Conservation (phyloP, 2,888 invertebrate species). For the Icerya purchasi region DNA sequence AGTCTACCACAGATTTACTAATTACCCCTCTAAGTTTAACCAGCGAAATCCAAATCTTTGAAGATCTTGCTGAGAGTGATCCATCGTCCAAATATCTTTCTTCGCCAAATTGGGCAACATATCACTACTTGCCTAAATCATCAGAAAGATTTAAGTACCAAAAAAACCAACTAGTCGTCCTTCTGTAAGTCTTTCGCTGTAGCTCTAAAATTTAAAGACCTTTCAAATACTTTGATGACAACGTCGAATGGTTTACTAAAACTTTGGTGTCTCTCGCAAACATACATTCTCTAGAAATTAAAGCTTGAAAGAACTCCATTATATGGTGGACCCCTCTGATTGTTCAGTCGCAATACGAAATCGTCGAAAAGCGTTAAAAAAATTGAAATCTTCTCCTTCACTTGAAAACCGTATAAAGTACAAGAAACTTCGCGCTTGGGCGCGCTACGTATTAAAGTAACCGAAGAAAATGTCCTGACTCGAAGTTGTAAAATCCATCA, state of each 20-base stretch:
- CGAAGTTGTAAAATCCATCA: too few relatives aligned
- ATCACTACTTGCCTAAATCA: neutral
- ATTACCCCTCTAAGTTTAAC: neutral
- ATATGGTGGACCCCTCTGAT: too few relatives aligned
- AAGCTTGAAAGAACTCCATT: neutral
- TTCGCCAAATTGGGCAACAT: neutral
- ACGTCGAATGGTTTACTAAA: too few relatives aligned
- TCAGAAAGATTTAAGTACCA: too few relatives aligned
- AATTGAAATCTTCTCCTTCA: too few relatives aligned
- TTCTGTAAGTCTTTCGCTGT: neutral
- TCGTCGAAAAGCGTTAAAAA: too few relatives aligned
- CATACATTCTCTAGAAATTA: neutral
- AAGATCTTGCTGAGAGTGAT: neutral
- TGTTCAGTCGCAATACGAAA: too few relatives aligned
- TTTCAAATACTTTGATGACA: neutral
- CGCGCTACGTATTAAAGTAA: too few relatives aligned
- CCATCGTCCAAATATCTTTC: neutral
- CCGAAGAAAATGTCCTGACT: too few relatives aligned
- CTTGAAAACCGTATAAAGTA: too few relatives aligned
- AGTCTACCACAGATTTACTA: neutral
- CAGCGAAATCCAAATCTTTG: neutral
- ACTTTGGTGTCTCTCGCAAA: too few relatives aligned
- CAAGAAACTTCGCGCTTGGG: too few relatives aligned
- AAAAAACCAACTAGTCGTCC: neutral
- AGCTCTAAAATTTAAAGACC: neutral